phyloP scores from a whole-genome alignment of 2,888 invertebrate genomes.

The Sarcophaga carnaria region DNA sequence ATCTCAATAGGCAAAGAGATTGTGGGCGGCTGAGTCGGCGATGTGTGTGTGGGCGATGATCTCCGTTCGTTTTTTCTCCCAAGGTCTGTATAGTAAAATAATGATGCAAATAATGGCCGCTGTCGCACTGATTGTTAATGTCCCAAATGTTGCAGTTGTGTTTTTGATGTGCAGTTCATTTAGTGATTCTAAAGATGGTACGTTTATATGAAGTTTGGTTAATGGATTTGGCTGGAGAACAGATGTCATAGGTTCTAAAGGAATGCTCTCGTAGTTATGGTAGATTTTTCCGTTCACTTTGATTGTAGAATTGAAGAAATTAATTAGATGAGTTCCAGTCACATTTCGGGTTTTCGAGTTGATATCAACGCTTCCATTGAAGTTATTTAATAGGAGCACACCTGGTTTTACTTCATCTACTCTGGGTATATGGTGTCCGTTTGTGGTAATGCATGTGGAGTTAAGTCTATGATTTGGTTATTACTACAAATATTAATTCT shows the following conservation, averaged over 20 bases:
- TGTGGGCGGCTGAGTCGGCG: background rate
- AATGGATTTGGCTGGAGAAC: slow-evolving; percentile 7
- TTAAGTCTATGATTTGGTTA: slow-evolving; percentile 28
- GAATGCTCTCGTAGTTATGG: slow-evolving; percentile 5
- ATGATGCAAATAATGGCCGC: background rate
- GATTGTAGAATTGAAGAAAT: slow-evolving; percentile 15
- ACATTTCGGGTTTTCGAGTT: slow-evolving; percentile 3
- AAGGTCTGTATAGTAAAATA: too few species aligned
- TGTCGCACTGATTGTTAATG: slow-evolving; percentile 6
- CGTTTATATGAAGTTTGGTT: background rate
- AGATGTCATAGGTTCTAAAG: slow-evolving; percentile 10
- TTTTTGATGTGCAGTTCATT: slow-evolving; percentile 20
- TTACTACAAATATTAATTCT: slow-evolving; percentile 24
- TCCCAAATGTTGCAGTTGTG: slow-evolving; percentile 22
- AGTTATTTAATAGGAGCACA: slow-evolving; percentile 22
- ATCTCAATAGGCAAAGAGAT: too few species aligned
- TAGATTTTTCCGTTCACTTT: slow-evolving; percentile 7
- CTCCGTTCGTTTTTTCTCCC: background rate
- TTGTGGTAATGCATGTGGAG: slow-evolving; percentile 31
- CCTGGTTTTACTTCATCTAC: slow-evolving; percentile 30
- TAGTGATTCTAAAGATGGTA: slow-evolving; percentile 10
- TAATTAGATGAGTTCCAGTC: slow-evolving; percentile 11
- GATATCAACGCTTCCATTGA: slow-evolving; percentile 13
- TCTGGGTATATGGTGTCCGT: slow-evolving; percentile 42
- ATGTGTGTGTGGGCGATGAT: background rate